Evolutionary conservation across 2,888 invertebrate species (phyloP), one percentile per base, ranked within the genome.

Genomic region (Charanyca ferruginea): DNA sequence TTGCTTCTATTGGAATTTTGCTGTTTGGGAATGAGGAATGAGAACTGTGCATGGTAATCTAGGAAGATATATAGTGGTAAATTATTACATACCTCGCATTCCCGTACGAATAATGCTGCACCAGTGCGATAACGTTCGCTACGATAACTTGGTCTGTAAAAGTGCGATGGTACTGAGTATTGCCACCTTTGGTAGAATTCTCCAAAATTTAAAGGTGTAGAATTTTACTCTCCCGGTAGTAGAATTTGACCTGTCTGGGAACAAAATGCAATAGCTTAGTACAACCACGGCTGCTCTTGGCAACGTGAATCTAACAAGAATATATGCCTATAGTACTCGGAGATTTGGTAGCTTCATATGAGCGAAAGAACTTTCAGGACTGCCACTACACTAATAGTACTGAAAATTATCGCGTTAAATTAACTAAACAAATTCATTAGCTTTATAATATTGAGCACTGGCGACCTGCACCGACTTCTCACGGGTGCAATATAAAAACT

Each of bases 1-100:
- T 57, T 44, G 44, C 51, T 78, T 42, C 38, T 57, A 77, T 66
- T 58, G 51, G 53, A 80, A 62, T 58, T 63, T 48, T 48, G 65
- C 45, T 42, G 47, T 70, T 71, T 57, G 8, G n/a, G 35, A 63
- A 71, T 64, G 73, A 64, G 58, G 32, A 49, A 64, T 41, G 38
- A 20, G 20, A 18, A 13, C 44, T 28, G 32, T 22, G 48, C 71
- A 60, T 51, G 22, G 54, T 70, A 76, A 76, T 71, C 54, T 76
- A n/a, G 13, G 6, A n/a, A 52, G 51, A 70, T 54, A 62, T 76
- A 71, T 52, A 55, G 51, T 55, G 23, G 35, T 70, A 25, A 72
- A 45, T 72, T 72, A 72, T 51, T 42, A 55, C 44, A 20, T 62
- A n/a, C 55, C 32, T 7, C 5, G 45, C 32, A 45, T 49, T 41